These are phyloP conservation scores for Diplosoma virens DNA, from an alignment of 23 tunicate species.

Conservation along the genomic window DNA sequence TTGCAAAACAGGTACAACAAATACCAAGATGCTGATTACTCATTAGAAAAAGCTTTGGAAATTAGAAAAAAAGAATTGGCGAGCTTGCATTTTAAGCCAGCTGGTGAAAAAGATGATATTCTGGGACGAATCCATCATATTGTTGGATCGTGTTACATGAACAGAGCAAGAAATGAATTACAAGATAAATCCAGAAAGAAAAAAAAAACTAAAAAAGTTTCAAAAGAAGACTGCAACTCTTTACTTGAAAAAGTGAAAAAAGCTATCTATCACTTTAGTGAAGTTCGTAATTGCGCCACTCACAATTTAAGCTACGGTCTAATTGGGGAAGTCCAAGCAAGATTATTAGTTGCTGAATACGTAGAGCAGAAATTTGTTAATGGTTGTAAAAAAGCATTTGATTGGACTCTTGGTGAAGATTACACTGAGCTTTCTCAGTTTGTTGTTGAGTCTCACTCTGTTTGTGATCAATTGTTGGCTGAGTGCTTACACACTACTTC, in stretches of 20 bases:
- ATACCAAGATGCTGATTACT: slow-evolving; percentile 45
- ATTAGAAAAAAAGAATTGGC: slow-evolving; percentile 22
- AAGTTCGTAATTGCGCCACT: neutral
- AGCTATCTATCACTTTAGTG: slow-evolving; percentile 38
- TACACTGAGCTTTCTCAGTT: slow-evolving; percentile 6
- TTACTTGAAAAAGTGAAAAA: neutral
- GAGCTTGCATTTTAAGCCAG: neutral
- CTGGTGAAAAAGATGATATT: slow-evolving; percentile 7
- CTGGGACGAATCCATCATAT: slow-evolving; percentile 49
- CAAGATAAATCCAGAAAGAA: neutral
- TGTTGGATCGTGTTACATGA: slow-evolving; percentile 35
- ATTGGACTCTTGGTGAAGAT: neutral
- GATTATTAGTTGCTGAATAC: slow-evolving; percentile 36
- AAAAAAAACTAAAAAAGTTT: neutral
- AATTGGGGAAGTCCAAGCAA: slow-evolving; percentile 54
- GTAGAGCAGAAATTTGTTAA: neutral
- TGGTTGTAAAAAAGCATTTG: neutral
- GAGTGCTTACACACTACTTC: slow-evolving; percentile 30
- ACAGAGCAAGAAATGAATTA: neutral
- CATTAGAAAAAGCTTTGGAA: slow-evolving; percentile 36
- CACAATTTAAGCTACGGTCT: slow-evolving; percentile 38
- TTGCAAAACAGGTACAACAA: slow-evolving; percentile 19
- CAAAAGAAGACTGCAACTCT: neutral
- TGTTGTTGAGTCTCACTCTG: slow-evolving; percentile 52
- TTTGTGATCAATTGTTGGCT: slow-evolving; percentile 40